Conservation (phyloP, 2,113 vertebrate species). For the Leucoraja erinaceus region DNA sequence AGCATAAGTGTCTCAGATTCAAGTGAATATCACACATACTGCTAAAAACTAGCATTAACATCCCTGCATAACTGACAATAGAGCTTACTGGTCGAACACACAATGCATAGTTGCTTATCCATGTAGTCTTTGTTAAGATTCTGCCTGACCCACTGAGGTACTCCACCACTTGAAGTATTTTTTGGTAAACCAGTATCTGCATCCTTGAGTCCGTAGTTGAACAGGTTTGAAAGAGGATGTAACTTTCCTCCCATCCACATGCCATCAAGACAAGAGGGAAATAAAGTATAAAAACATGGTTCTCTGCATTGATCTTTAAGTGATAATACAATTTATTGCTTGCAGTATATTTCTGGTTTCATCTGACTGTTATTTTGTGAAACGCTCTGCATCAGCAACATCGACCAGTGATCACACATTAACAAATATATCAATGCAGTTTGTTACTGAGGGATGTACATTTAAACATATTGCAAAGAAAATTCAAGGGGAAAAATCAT, state of each 20-base stretch:
- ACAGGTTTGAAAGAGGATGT: too few relatives aligned
- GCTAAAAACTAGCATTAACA: neutral
- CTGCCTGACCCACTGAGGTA: too few relatives aligned
- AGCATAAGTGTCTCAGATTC: neutral
- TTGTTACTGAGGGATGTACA: neutral
- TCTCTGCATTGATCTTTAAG: neutral
- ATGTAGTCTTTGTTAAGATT: too few relatives aligned
- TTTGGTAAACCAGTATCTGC: too few relatives aligned
- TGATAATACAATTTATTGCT: neutral
- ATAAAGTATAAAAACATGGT: neutral
- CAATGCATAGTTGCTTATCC: too few relatives aligned
- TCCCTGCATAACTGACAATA: neutral
- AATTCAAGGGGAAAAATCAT: neutral
- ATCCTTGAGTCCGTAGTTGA: too few relatives aligned
- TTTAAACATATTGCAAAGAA: neutral
- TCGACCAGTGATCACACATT: neutral
- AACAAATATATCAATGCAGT: neutral
- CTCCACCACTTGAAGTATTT: too few relatives aligned
- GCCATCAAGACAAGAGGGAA: neutral
- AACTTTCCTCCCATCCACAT: neutral
- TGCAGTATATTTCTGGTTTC: neutral
- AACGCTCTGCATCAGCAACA: neutral
- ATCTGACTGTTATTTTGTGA: neutral
- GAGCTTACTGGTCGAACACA: too few relatives aligned
- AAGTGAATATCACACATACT: neutral